These are phyloP conservation scores for Amblyornis subalaris DNA, from an alignment of 2,113 vertebrate genomes.

Conservation along the genomic window DNA sequence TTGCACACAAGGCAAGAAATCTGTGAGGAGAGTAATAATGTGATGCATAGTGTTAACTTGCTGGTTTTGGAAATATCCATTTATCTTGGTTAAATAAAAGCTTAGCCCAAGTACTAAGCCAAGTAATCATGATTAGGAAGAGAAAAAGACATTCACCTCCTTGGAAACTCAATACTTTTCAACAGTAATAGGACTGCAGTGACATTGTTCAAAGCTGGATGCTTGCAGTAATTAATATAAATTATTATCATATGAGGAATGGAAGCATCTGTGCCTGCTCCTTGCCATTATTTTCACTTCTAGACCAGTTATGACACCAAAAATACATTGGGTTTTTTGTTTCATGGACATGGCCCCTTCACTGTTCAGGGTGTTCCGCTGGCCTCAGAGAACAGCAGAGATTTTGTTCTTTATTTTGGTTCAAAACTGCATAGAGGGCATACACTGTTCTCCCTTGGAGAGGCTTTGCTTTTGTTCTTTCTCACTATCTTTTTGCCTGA, in stretches of 20 bases:
- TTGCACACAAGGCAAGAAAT: not conserved
- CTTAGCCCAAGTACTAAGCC: conserved; percentile 17
- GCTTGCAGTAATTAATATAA: conserved; percentile 47
- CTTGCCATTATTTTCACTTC: not conserved
- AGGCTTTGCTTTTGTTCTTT: not conserved
- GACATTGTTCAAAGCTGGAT: not conserved
- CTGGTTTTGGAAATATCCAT: conserved; percentile 11
- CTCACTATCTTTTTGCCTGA: not conserved
- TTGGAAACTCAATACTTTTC: conserved; percentile 21
- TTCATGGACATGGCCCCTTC: not conserved
- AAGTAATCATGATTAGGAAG: conserved; percentile 48
- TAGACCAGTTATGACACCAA: not conserved
- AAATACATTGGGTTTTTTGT: not conserved
- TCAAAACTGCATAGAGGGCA: not conserved
- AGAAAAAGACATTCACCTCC: conserved; percentile 44
- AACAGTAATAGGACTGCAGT: conserved; percentile 25
- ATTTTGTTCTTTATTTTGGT: not conserved
- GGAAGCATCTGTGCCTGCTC: not conserved
- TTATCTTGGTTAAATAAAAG: conserved; percentile 36
- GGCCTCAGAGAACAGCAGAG: not conserved
- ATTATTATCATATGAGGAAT: not conserved
- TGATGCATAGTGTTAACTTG: not conserved
- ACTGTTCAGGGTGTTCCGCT: not conserved
- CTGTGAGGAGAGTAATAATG: not conserved
- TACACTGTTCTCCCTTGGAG: not conserved